Base-by-base conservation (phyloP, 2,113 vertebrate species). In the Reinhardtius hippoglossoides region DNA sequence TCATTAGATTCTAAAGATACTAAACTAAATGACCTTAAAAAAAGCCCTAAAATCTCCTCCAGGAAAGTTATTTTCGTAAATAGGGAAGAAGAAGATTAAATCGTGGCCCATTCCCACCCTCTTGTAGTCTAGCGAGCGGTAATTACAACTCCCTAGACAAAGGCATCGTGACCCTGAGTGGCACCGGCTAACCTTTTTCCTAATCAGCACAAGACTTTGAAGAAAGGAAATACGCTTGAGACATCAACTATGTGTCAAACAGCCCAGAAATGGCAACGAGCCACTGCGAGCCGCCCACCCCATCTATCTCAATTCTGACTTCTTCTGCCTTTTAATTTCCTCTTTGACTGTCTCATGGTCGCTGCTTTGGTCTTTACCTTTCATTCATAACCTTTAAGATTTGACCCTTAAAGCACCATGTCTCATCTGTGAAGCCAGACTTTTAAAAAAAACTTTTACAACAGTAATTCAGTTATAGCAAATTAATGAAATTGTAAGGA, bases 101-200 rank as follows among this genome's bases (percentile, higher is more conserved):
- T 67, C 81, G 64, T 46, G 74, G 61, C 70, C 76, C 62, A 62
- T 88, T 85, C 75, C 82, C 83, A 80, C 86, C 85, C 75, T 89
- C 85, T 90, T 71, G 23, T 67, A 67, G 73, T 78, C 74, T 63
- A 73, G 56, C 56, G 62, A 75, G 78, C 73, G 74, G 82, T 90
- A 92, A 94, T 92, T 92, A 93, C 90, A 83, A 80, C 70, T 84
- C 60, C 67, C 78, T 18, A 73, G 86, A 92, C 85, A 92, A 89
- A 89, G 89, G 74, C 85, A 74, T 62, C 40, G 8, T 85, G 90
- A 91, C 91, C 89, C 82, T 40, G 67, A 76, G 73, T 80, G 84
- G 82, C 74, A 80, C 60, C 59, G 20, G 42, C 76, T 87, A 78
- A 84, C 88, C 84, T 88, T 80, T 75, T 59, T 87, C 57, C 65